Conservation (phyloP, 2,888 invertebrate species). For the Eugnorisma glareosa region DNA sequence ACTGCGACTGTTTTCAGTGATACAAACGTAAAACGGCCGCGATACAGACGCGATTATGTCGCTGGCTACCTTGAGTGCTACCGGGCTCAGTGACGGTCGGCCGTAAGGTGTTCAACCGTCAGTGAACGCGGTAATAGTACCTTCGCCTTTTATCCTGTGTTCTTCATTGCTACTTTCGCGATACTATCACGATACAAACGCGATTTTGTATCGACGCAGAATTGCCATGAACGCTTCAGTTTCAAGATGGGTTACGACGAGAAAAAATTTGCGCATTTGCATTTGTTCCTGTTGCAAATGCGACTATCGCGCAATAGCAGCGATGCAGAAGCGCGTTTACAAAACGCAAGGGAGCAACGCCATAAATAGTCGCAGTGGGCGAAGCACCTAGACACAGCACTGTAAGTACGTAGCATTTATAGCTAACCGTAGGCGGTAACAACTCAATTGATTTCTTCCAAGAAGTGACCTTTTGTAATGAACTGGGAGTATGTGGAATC, state of each 20-base stretch:
- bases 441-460: slow-evolving; percentile 13
- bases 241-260: not conserved
- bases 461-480: slow-evolving; percentile 24
- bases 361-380: not conserved
- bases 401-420: slow-evolving; percentile 5
- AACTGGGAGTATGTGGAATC: not conserved
- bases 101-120: too few relatives aligned
- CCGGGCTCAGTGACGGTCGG: not conserved
- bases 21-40: not conserved
- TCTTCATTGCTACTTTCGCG: not conserved
- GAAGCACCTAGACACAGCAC: not conserved
- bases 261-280: not conserved
- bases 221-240: not conserved
- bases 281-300: not conserved
- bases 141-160: too few relatives aligned
- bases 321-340: not conserved
- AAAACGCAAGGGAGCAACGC: not conserved
- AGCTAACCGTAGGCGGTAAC: not conserved
- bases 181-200: not conserved
- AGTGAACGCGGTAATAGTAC: too few relatives aligned
- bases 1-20: not conserved
- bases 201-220: not conserved
- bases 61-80: not conserved
- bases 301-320: not conserved
- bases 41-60: not conserved